A percentile compares a stretch with the other conserved stretches of the same genome.
Evolutionary conservation across 2,797 vertebrate genomes (phyloP).

Genomic region (Melanotaenia pygmaea): DNA sequence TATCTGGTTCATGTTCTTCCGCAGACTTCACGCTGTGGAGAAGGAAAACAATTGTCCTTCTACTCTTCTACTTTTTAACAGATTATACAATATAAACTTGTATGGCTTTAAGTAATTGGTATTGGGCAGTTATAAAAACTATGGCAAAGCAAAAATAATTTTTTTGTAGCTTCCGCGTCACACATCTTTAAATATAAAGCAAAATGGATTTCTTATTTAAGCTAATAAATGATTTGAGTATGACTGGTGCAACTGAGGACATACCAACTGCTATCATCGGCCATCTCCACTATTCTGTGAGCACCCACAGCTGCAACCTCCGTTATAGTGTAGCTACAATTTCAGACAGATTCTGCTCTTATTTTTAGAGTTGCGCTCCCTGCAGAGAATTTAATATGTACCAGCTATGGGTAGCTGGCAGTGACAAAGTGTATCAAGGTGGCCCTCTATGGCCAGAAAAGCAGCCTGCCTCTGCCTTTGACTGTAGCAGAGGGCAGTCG

Average conservation of each 20-base stretch:
- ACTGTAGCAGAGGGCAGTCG: slow-evolving; percentile 36
- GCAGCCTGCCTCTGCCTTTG: slow-evolving; percentile 31
- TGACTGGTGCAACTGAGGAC: slow-evolving; percentile 52
- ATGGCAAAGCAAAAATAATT: neutral
- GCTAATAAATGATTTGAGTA: slow-evolving; percentile 12
- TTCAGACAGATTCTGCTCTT: slow-evolving; percentile 72
- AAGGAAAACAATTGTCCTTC: neutral
- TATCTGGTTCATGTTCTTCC: neutral
- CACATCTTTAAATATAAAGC: neutral
- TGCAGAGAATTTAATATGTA: slow-evolving; percentile 77
- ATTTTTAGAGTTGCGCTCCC: slow-evolving; percentile 80
- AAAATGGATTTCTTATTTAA: neutral
- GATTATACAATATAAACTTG: neutral
- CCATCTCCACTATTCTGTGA: slow-evolving; percentile 39
- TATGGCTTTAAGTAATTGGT: slow-evolving; percentile 4
- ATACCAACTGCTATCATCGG: slow-evolving; percentile 38
- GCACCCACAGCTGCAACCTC: slow-evolving; percentile 58
- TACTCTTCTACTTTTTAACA: neutral
- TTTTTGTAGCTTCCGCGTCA: neutral
- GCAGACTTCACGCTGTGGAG: neutral
- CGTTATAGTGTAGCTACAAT: slow-evolving; percentile 65
- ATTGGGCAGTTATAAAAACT: neutral
- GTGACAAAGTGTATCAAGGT: slow-evolving; percentile 55
- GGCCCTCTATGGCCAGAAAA: slow-evolving; percentile 43
- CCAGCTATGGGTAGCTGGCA: slow-evolving; percentile 65